phyloP scores from a whole-genome alignment of 2,888 invertebrate species.

The Iselma pallidipennis region DNA sequence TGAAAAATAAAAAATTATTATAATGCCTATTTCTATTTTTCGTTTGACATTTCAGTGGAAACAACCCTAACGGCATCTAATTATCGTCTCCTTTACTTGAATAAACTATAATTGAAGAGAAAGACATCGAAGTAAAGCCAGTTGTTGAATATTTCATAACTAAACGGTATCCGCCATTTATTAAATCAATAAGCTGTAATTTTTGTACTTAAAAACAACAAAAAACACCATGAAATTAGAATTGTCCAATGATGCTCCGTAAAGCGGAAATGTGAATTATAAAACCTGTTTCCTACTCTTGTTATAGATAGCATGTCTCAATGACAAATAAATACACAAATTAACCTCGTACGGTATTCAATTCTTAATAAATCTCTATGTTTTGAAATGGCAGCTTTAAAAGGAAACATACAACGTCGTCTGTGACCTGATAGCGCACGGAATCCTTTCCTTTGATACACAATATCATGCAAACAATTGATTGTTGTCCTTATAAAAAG shows the following conservation, averaged over 20 bases:
- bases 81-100: constrained; percentile 13
- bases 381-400: constrained; percentile 34
- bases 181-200: constrained; percentile 21
- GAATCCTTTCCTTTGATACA: constrained; percentile 28
- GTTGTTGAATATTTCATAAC: constrained; percentile 19
- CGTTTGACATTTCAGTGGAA: background rate
- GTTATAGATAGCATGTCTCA: constrained; percentile 29
- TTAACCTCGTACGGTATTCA: constrained; percentile 32
- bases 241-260: constrained; percentile 10
- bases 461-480: constrained; percentile 38
- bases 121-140: constrained; percentile 5
- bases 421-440: constrained; percentile 29
- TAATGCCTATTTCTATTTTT: background rate
- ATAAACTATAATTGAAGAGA: constrained; percentile 16
- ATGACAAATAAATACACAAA: constrained; percentile 37
- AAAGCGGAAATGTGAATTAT: constrained; percentile 23
- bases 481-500: constrained; percentile 24
- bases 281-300: background rate
- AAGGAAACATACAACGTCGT: constrained; percentile 7
- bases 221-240: constrained; percentile 11
- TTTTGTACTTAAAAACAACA: constrained; percentile 15
- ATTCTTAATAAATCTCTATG: constrained; percentile 39
- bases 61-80: constrained; percentile 10
- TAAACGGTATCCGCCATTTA: constrained; percentile 14
- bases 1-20: no score